Conservation (phyloP, 2,888 invertebrate genomes). For the Hymenopus coronatus region DNA sequence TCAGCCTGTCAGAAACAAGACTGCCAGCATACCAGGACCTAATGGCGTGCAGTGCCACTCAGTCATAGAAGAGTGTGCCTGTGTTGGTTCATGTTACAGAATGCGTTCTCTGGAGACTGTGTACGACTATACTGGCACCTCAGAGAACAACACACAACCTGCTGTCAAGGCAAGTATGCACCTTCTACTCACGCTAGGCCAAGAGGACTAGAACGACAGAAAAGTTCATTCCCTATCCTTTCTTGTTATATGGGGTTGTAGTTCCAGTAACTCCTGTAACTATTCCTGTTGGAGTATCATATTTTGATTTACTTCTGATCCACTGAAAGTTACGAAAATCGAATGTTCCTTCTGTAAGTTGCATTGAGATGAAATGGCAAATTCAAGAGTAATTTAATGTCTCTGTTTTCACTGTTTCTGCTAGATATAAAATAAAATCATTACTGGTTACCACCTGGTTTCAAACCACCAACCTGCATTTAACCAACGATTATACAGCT, state of each 20-base stretch:
- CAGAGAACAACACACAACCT: slow-evolving; percentile 34
- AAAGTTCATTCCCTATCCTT: background rate
- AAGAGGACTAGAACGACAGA: background rate
- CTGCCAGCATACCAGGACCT: slow-evolving; percentile 46
- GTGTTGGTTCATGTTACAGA: slow-evolving; percentile 46
- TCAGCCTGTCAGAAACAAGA: slow-evolving; percentile 45
- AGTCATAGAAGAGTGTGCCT: slow-evolving; percentile 48
- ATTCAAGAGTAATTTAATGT: no score
- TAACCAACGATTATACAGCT: no score
- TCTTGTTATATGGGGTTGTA: background rate
- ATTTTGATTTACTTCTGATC: no score
- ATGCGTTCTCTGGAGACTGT: slow-evolving; percentile 48
- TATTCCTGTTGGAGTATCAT: background rate
- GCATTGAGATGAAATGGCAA: no score
- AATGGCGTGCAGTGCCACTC: slow-evolving; percentile 45
- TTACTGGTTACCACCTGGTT: no score
- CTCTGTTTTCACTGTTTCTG: no score
- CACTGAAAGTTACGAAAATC: no score
- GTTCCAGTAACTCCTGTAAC: no score
- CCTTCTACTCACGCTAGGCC: no score
- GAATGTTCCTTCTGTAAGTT: no score
- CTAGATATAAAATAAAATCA: no score
- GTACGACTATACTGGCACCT: slow-evolving; percentile 46
- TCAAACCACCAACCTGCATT: no score
- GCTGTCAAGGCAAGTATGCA: slow-evolving; percentile 40